Evolutionary conservation across 2,113 vertebrate genomes (phyloP), one percentile per base, ranked within the genome.

Genomic region (Lipotes vexillifer): DNA sequence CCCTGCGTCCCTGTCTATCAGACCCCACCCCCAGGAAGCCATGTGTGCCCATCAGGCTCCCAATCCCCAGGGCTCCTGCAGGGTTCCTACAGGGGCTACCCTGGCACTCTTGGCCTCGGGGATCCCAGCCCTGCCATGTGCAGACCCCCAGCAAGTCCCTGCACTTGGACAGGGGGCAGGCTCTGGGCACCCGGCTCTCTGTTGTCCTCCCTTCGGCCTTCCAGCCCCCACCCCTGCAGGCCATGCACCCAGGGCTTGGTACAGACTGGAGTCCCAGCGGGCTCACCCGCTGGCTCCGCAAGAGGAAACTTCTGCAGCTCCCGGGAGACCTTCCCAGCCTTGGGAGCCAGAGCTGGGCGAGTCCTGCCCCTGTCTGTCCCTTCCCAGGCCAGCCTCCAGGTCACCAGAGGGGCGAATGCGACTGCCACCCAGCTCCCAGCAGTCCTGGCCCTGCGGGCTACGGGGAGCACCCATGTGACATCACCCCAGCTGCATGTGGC

Each of bases 401-500:
- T 81, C 65, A 6, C 55, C 6, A 0, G 49, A 3, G 6, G 65
- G n/a, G 17, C 59, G 2, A 66, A 46, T 12, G 33, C 1, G 63
- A 69, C 36, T 2, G 4, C 46, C 38, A 15, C 49, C 13, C 36
- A 2, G 55, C 23, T 55, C 55, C 41, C 1, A 49, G 21, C 68
- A 74, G 77, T 31, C 31, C 44, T 18, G 27, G 52, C 65, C 2
- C 1, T 2, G 46, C 1, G 1, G 68, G 41, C n/a, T 6, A 8
- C 41, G 0, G 1, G 8, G 12, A 11, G 21, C 44, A 9, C n/a
- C 8, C 0, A 1, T 8, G 72, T 15, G 61, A 46, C 6, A 0
- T 6, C 31, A 31, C 38, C 10, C 25, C 17, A 21, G 84, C 18
- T 1, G 17, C 44, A 41, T 2, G 3, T 1, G 14, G 65, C 9